Evolutionary conservation across 1,140 invertebrate species (phyloP).

Genomic region (Parasteatoda tepidariorum): DNA sequence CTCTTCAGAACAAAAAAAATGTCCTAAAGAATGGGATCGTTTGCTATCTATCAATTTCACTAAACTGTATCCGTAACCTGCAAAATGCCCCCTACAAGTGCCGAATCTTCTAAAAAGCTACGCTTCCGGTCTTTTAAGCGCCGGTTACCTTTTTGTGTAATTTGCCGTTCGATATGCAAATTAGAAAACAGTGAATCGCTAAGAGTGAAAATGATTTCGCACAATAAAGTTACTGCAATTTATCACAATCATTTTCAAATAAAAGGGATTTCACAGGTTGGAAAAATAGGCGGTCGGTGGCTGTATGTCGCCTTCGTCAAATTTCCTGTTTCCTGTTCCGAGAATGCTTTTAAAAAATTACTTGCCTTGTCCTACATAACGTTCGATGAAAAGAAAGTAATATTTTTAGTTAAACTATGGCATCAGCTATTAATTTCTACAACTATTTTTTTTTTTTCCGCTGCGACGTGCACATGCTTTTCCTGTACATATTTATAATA

Average conservation of each 20-base stretch:
- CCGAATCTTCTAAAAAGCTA: too few relatives aligned
- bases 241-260: conserved; percentile 51
- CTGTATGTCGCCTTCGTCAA: not conserved
- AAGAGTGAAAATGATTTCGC: conserved; percentile 22
- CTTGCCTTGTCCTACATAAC: not conserved
- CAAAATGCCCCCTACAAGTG: not conserved
- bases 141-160: conserved; percentile 3
- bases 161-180: conserved; percentile 45
- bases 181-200: conserved; percentile 14
- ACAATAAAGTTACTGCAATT: conserved; percentile 15
- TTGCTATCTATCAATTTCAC: conserved; percentile 54
- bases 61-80: not conserved
- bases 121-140: conserved; percentile 29
- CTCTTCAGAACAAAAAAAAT: not conserved
- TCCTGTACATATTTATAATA: not conserved
- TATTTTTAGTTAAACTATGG: not conserved
- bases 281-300: too few relatives aligned
- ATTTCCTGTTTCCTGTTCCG: conserved; percentile 27
- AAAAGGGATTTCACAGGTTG: conserved; percentile 17
- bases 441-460: not conserved
- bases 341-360: not conserved
- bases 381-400: not conserved
- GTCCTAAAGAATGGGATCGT: conserved; percentile 19
- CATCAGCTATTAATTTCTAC: not conserved
- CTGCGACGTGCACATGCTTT: not conserved